Evolutionary conservation across 1,140 invertebrate genomes (phyloP).

Genomic region (Hyposmocoma kahamanoa): DNA sequence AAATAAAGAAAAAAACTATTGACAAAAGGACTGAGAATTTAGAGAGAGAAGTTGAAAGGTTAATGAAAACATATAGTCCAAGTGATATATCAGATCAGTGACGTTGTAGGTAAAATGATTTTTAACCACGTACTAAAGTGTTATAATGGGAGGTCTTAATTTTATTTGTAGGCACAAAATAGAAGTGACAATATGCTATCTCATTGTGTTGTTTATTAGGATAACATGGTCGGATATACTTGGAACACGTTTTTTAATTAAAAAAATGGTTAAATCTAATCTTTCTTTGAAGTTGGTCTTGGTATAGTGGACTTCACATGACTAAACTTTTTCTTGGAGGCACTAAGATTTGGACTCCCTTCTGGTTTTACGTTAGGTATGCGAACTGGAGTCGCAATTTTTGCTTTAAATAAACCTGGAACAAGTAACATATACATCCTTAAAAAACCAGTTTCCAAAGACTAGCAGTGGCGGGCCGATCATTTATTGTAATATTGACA

Average conservation of each 20-base stretch:
- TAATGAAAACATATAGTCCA: slow-evolving; percentile 34
- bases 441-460: too few relatives aligned
- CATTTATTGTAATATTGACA: too few relatives aligned
- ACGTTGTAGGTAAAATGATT: background rate
- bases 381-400: slow-evolving; percentile 32
- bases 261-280: slow-evolving; percentile 16
- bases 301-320: slow-evolving; percentile 66
- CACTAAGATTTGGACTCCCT: slow-evolving; percentile 38
- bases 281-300: slow-evolving; percentile 39
- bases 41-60: slow-evolving; percentile 52
- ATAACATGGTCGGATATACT: background rate
- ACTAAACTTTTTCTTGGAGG: slow-evolving; percentile 44
- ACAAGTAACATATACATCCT: slow-evolving; percentile 4
- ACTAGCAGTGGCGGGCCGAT: too few relatives aligned
- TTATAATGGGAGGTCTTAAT: background rate
- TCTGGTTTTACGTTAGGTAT: slow-evolving; percentile 21
- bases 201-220: background rate
- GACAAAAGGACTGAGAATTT: slow-evolving; percentile 32
- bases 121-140: background rate
- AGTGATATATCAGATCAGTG: slow-evolving; percentile 31
- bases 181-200: background rate
- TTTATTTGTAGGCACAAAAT: background rate
- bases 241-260: background rate
- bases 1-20: slow-evolving; percentile 29
- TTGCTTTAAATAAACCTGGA: slow-evolving; percentile 48